These are phyloP conservation scores for Lamellibrachia satsuma DNA, from an alignment of 2,888 invertebrate species.

Conservation along the genomic window DNA sequence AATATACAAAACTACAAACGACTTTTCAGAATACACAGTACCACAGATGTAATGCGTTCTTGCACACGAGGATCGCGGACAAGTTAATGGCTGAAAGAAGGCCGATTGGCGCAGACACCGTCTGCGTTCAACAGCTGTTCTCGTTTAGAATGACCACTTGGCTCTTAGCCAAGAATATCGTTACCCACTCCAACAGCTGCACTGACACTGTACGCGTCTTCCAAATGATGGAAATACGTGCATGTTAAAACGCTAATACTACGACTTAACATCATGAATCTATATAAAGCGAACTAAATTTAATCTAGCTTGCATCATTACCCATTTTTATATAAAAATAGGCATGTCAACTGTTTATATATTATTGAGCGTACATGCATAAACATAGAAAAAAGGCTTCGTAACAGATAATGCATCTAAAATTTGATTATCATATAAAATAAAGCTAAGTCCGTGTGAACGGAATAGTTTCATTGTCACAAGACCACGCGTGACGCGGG, in stretches of 20 bases:
- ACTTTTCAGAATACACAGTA: neutral
- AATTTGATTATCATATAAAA: neutral
- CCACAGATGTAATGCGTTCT: neutral
- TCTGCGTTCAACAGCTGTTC: slow-evolving; percentile 10
- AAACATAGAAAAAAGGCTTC: neutral
- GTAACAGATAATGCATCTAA: too few species aligned
- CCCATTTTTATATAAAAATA: neutral
- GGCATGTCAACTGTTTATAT: neutral
- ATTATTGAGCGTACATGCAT: neutral
- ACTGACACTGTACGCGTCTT: neutral
- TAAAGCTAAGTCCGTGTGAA: neutral
- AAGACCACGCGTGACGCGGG: slow-evolving; percentile 11
- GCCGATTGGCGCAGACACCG: neutral
- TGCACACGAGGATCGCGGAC: neutral
- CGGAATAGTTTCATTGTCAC: slow-evolving; percentile 1
- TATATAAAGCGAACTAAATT: neutral
- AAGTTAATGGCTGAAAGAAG: neutral
- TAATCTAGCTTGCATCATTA: neutral
- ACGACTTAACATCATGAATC: neutral
- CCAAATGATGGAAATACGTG: neutral
- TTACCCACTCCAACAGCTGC: slow-evolving; percentile 6
- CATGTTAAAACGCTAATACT: neutral
- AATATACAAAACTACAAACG: neutral
- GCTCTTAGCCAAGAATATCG: neutral
- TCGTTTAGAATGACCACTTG: neutral